Conservation (phyloP, 2,888 invertebrate genomes). For the Sesia bembeciformis region DNA sequence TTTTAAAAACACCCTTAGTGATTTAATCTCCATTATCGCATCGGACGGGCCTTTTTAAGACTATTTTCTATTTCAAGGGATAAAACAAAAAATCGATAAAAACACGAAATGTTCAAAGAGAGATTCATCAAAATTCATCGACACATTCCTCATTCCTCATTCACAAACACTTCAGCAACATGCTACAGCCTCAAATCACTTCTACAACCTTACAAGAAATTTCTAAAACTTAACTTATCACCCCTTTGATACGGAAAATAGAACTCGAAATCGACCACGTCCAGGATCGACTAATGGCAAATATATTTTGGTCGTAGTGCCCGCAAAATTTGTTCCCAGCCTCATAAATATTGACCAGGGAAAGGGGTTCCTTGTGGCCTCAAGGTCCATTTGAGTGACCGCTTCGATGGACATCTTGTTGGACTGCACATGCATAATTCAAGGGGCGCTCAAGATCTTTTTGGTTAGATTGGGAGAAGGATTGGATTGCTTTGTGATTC, state of each 20-base stretch:
- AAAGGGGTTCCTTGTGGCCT: slow-evolving; percentile 40
- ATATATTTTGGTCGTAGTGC: too few species aligned
- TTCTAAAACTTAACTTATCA: not conserved
- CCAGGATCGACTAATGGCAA: too few species aligned
- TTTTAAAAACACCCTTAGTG: too few species aligned
- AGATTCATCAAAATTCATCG: slow-evolving; percentile 26
- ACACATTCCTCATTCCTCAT: slow-evolving; percentile 18
- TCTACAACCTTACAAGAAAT: too few species aligned
- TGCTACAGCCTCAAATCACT: not conserved
- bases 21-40: too few species aligned
- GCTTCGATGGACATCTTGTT: slow-evolving; percentile 28
- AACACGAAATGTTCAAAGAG: not conserved
- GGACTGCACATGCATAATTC: slow-evolving; percentile 39
- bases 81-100: too few species aligned
- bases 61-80: too few species aligned
- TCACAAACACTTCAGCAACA: slow-evolving; percentile 12
- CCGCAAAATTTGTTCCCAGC: slow-evolving; percentile 2
- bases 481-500: too few species aligned
- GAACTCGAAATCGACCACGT: too few species aligned
- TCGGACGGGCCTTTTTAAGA: too few species aligned
- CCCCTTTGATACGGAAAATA: too few species aligned
- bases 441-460: slow-evolving; percentile 15
- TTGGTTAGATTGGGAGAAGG: not conserved
- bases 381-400: slow-evolving; percentile 43
- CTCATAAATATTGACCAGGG: slow-evolving; percentile 49